These are phyloP conservation scores for Accipiter virgatus DNA, from an alignment of 2,113 vertebrate species.

Conservation along the genomic window DNA sequence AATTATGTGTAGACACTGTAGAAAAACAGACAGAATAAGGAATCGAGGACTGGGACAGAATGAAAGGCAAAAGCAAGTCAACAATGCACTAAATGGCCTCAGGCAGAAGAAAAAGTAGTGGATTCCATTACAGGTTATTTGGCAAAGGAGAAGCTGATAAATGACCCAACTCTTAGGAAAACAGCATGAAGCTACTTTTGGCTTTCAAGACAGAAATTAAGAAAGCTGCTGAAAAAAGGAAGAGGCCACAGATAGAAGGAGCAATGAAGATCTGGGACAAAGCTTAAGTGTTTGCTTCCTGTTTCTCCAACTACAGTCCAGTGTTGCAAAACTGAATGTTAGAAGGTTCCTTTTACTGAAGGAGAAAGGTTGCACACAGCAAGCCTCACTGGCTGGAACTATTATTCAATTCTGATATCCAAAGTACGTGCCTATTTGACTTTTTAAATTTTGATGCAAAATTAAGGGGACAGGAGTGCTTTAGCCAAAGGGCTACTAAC, in stretches of 20 bases:
- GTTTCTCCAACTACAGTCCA: not conserved
- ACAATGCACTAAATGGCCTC: not conserved
- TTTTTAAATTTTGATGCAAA: not conserved
- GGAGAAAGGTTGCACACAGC: not conserved
- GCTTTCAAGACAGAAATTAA: conserved; percentile 29
- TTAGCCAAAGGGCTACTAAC: not conserved
- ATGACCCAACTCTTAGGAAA: conserved; percentile 15
- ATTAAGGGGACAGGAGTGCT: not conserved
- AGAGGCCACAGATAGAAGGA: not conserved
- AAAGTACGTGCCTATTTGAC: not conserved
- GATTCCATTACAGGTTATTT: conserved; percentile 22
- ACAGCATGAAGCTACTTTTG: not conserved
- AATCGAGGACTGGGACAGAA: not conserved
- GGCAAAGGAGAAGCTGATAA: conserved; percentile 1
- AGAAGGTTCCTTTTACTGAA: not conserved
- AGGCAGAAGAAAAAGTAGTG: not conserved
- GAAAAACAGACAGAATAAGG: not conserved
- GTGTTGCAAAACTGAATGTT: not conserved
- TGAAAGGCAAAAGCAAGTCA: not conserved
- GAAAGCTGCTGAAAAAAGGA: conserved; percentile 32
- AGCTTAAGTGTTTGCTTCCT: conserved; percentile 5
- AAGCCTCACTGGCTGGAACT: not conserved
- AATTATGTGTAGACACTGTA: not conserved
- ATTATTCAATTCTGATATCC: not conserved
- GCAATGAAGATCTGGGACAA: not conserved